These are phyloP conservation scores for Heterotis niloticus DNA, from an alignment of 2,113 vertebrate species.

Conservation along the genomic window DNA sequence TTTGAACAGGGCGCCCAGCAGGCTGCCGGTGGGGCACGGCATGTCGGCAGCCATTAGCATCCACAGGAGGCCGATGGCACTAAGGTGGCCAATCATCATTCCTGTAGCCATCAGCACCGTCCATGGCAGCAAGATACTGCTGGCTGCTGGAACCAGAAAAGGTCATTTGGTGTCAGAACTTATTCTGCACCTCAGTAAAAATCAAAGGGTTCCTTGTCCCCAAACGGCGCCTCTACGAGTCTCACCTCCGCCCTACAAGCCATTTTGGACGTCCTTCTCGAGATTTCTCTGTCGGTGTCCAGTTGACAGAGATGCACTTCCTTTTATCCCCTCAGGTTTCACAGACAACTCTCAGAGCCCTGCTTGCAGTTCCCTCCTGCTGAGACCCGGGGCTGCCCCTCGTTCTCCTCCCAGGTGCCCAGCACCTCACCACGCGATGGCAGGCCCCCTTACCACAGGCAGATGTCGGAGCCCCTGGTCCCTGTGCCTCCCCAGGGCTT, in stretches of 20 bases:
- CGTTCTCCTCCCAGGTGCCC: conserved; percentile 62
- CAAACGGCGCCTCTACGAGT: neutral
- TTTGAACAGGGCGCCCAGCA: no score
- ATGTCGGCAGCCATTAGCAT: neutral
- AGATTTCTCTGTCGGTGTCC: neutral
- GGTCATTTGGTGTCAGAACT: neutral
- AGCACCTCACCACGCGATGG: conserved; percentile 51
- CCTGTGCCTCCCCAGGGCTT: conserved; percentile 70
- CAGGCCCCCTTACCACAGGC: conserved; percentile 79
- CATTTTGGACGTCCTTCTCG: neutral
- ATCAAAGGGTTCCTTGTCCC: neutral
- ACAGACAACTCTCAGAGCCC: conserved; percentile 86
- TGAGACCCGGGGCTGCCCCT: conserved; percentile 47
- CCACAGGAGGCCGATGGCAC: no score
- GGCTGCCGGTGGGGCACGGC: no score
- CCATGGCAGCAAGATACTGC: neutral
- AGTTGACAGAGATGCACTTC: neutral
- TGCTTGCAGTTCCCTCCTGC: conserved; percentile 54
- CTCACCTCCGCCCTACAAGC: neutral
- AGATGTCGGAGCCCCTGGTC: conserved; percentile 80
- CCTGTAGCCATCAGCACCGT: neutral
- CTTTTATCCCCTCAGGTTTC: conserved; percentile 66
- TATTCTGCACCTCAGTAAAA: neutral
- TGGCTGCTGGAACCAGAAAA: neutral
- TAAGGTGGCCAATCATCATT: neutral